Evolutionary conservation across 2,797 vertebrate species (phyloP), one percentile per base, ranked within the genome.

Genomic region (Balearica regulorum): DNA sequence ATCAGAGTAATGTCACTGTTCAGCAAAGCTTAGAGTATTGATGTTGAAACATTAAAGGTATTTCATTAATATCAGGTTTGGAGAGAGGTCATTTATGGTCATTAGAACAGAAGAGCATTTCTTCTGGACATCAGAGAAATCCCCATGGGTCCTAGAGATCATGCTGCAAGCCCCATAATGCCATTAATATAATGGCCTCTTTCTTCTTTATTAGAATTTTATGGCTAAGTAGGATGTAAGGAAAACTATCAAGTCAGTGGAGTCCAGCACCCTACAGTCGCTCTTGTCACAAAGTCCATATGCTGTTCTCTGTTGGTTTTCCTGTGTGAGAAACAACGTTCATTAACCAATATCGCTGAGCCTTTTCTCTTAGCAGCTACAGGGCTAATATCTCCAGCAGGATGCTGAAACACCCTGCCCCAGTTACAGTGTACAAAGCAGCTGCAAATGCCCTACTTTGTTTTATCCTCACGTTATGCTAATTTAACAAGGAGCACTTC

Each of bases 181-280:
- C 91, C 73, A 85, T 95, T 95, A 96, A 96, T 94, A 85, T 95
- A 94, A 97, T 65, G 64, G 91, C 83, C 96, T 95, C 92, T 96
- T 95, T 88, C 92, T 94, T 97, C 91, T 95, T 94, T 95, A 95
- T 96, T 97, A 91, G 89, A 82, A 43, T 94, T 95, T 96, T 95
- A 95, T 33, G 16, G 94, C 91, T 94, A 93, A 96, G 80, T 82
- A 91, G 92, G 73, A 94, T 94, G 89, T 93, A 96, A 93, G 83
- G 96, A 94, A 96, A 93, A 89, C 83, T 62, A 94, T 93, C 89
- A 87, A 97, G 93, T 61, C 94, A 88, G 91, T 91, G 94, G 92
- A 97, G 91, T 95, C 95, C 95, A 94, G 94, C 93, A 90, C 92
- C 94, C 95, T 75, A 89, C 96, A 92, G 95, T 72, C 39, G 31